Evolutionary conservation across 1,140 invertebrate species (phyloP).

Genomic region (Drosophila elegans): DNA sequence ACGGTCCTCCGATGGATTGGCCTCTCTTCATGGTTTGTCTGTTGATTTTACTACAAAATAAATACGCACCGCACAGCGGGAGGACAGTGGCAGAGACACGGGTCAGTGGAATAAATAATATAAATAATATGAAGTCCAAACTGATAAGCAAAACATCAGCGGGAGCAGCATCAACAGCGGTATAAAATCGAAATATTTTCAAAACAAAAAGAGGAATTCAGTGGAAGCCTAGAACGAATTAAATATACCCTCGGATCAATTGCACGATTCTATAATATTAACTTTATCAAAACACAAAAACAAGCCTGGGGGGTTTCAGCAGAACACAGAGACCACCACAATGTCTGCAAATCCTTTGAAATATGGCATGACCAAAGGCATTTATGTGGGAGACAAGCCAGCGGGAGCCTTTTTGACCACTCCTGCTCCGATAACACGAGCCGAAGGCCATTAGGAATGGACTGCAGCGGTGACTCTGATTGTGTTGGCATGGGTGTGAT

Average conservation of each 20-base stretch:
- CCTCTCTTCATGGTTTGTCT: conserved; percentile 20
- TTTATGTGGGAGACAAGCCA: conserved; percentile 48
- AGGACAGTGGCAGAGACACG: conserved; percentile 11
- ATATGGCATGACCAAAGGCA: conserved; percentile 41
- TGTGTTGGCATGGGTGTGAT: conserved; percentile 67
- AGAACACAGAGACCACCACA: background rate
- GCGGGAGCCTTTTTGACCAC: conserved; percentile 33
- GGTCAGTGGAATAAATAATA: conserved; percentile 67
- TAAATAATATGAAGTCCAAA: conserved; percentile 80
- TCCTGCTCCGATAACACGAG: conserved; percentile 51
- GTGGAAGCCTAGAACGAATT: conserved; percentile 3
- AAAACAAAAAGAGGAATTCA: conserved; percentile 47
- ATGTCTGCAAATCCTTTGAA: conserved; percentile 45
- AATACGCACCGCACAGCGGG: conserved; percentile 53
- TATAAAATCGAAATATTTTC: conserved; percentile 68
- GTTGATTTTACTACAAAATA: conserved; percentile 76
- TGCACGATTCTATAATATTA: background rate
- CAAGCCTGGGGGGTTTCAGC: too few relatives aligned
- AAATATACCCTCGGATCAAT: conserved; percentile 12
- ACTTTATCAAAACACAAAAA: background rate
- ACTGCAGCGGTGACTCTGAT: conserved; percentile 38
- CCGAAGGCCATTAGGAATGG: conserved; percentile 64
- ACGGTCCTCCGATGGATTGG: conserved; percentile 5
- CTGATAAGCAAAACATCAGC: conserved; percentile 66
- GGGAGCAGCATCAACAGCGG: conserved; percentile 16